Conservation (phyloP, 92 coral and sea anemone genomes). For the Porites lobata region DNA sequence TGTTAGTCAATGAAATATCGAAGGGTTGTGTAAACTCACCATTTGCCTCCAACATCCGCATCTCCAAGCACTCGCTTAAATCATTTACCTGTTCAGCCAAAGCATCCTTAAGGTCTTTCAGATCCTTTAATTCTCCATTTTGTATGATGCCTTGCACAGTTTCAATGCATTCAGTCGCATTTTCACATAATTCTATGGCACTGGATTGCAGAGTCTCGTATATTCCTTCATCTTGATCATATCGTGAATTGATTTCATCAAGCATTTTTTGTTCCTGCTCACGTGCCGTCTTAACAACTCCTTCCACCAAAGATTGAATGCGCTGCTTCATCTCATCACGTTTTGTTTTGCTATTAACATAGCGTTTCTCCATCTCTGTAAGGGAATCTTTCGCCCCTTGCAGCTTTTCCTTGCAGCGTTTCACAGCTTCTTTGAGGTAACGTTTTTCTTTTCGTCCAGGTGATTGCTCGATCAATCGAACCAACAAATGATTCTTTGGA, state of each 20-base stretch:
- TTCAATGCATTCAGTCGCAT: constrained; percentile 32
- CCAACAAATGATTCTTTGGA: constrained; percentile 62
- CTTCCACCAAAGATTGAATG: constrained; percentile 25
- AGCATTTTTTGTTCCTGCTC: constrained; percentile 42
- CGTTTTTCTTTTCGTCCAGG: constrained; percentile 70
- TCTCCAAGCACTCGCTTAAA: constrained; percentile 29
- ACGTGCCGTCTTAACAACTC: constrained; percentile 27
- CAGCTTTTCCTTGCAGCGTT: constrained; percentile 39
- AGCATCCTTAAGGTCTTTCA: constrained; percentile 43
- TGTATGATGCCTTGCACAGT: constrained; percentile 38
- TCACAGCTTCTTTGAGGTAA: constrained; percentile 34
- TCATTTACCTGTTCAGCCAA: constrained; percentile 36
- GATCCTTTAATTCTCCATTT: constrained; percentile 32
- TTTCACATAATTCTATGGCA: constrained; percentile 23
- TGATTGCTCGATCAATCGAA: constrained; percentile 54
- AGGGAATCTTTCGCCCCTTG: constrained; percentile 19
- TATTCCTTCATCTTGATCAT: constrained; percentile 23
- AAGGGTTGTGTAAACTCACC: constrained; percentile 12
- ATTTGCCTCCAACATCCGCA: constrained; percentile 32
- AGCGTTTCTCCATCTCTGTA: constrained; percentile 40
- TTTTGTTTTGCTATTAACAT: constrained; percentile 10
- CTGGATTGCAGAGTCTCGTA: constrained; percentile 29
- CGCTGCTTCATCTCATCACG: constrained; percentile 24
- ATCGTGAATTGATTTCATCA: constrained; percentile 18
- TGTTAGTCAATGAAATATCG: constrained; percentile 22